phyloP scores from a whole-genome alignment of 2,797 vertebrate species.

The Lithobates sylvaticus region DNA sequence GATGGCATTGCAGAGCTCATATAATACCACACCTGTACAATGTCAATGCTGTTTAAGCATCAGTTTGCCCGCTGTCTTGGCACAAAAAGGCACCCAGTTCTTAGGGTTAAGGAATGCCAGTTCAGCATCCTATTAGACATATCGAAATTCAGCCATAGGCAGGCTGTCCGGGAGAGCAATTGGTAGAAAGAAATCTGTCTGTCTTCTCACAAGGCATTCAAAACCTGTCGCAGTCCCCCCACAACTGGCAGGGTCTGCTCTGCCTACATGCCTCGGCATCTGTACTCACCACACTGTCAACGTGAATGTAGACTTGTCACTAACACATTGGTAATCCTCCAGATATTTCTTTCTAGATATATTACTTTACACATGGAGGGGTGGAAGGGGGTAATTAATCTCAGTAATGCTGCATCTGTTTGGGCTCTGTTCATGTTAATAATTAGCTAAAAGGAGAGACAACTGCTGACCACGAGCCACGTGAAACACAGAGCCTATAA shows the following conservation, averaged over 20 bases:
- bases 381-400: neutral
- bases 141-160: no score
- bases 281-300: neutral
- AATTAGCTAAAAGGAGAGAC: constrained; percentile 19
- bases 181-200: no score
- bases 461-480: constrained; percentile 15
- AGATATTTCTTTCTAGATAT: constrained; percentile 5
- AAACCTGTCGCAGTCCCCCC: no score
- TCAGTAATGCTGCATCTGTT: constrained; percentile 30
- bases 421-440: constrained; percentile 44
- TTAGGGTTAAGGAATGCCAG: no score
- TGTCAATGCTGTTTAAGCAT: no score
- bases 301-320: neutral
- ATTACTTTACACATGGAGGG: neutral
- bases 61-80: no score
- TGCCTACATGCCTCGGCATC: neutral
- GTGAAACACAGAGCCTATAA: constrained; percentile 7
- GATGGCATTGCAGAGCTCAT: no score
- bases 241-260: neutral
- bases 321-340: constrained; percentile 11
- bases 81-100: no score
- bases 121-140: no score
- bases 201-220: no score
- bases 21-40: no score
- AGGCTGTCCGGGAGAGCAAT: no score